These are phyloP conservation scores for Macrosiphum euphorbiae DNA, from an alignment of 2,888 invertebrate genomes.

Conservation along the genomic window DNA sequence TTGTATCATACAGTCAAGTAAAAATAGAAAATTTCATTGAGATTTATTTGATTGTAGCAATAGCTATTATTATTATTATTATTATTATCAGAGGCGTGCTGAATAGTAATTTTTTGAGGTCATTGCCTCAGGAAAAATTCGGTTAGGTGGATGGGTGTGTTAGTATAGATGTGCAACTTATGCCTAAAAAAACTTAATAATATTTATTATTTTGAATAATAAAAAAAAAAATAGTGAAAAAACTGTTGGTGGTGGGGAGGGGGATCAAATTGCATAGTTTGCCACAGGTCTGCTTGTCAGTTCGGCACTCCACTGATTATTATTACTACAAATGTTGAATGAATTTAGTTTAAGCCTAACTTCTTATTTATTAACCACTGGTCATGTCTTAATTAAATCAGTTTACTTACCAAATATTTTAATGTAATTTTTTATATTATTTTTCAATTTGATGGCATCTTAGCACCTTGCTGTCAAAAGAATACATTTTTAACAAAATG, in stretches of 20 bases:
- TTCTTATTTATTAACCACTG: not conserved
- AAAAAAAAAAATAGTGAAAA: no score
- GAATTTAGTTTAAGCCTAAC: not conserved
- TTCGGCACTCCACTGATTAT: no score
- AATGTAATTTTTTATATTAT: not conserved
- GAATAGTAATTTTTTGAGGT: no score
- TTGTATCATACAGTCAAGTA: not conserved
- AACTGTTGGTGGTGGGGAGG: no score
- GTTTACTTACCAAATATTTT: not conserved
- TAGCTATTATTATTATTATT: not conserved
- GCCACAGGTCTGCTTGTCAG: no score
- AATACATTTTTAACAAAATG: not conserved
- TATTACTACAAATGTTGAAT: not conserved
- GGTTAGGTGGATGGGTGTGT: no score
- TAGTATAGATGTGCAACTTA: no score
- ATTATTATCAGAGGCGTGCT: no score
- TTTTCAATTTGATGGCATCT: not conserved
- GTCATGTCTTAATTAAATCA: not conserved
- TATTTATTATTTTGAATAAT: no score
- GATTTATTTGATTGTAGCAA: not conserved
- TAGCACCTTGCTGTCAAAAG: not conserved
- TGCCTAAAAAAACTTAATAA: no score
- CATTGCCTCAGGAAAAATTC: no score
- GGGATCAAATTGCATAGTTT: no score
- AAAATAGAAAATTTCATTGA: not conserved